Evolutionary conservation across 2,113 vertebrate species (phyloP).

Genomic region (Xenus cinereus): DNA sequence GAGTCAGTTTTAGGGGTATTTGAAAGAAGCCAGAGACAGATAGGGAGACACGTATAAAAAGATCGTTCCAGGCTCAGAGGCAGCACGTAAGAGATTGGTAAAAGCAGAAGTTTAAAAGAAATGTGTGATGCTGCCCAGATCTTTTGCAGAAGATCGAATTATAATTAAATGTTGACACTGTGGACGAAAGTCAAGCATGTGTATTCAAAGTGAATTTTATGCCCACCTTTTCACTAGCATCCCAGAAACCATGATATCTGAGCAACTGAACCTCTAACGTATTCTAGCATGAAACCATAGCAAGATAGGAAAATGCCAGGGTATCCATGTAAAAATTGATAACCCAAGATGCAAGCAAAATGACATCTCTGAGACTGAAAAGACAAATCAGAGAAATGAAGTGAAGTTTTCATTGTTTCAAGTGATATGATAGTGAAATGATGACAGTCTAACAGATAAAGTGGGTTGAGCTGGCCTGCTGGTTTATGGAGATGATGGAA

Average conservation of each 20-base stretch:
- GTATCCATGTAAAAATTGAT: not conserved
- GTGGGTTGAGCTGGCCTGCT: not conserved
- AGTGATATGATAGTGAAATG: not conserved
- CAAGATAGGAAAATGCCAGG: not conserved
- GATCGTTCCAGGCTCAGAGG: not conserved
- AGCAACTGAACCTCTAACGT: not conserved
- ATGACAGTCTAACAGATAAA: not conserved
- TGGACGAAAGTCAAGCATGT: not conserved
- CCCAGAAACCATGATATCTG: not conserved
- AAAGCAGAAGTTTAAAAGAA: not conserved
- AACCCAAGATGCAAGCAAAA: not conserved
- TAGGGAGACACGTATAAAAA: not conserved
- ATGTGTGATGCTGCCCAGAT: not conserved
- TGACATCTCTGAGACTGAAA: not conserved
- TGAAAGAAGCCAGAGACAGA: not conserved
- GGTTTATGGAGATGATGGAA: not conserved
- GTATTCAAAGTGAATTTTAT: not conserved
- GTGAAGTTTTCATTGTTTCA: not conserved
- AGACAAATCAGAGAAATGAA: not conserved
- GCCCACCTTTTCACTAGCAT: not conserved
- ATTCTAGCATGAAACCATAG: not conserved
- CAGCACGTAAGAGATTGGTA: not conserved
- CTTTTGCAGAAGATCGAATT: not conserved
- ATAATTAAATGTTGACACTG: not conserved
- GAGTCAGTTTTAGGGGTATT: not conserved